Base-by-base conservation (phyloP, 2,113 vertebrate genomes). In the Cyprinus carpio region DNA sequence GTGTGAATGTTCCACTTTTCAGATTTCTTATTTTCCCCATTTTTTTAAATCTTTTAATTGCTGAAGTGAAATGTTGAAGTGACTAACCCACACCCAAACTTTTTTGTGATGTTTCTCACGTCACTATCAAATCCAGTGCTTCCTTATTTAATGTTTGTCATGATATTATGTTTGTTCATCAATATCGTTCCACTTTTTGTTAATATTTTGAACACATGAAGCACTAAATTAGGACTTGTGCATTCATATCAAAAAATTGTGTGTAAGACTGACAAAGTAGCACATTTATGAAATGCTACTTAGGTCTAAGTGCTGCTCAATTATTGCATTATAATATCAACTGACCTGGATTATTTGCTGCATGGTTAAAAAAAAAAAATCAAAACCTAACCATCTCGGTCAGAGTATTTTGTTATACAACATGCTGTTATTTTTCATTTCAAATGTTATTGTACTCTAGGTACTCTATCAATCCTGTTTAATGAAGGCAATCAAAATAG, bases 401-500 rank as follows among this genome's bases (percentile, higher is more conserved):
- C 25, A 56, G 85, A 86, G 62, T n/a, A 58, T 77, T 64, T 43
- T 88, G 89, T 88, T 87, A 60, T 85, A 91, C 88, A 91, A 93
- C 91, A 91, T 84, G 85, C 83, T 84, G 83, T 80, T 88, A 81
- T 86, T 88, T 83, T 89, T 86, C 75, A 77, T 87, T 20, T 79
- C 81, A 87, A 91, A 74, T 88, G 79, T 82, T 80, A 88, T 37
- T 72, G 85, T 37, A 37, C 34, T 37, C 4, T 83, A 88, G 93
- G 92, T 92, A 92, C 92, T 82, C 65, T 37, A 83, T 87, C 91
- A 89, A 88, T 90, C 78, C 83, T 89, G 80, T 75, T 91, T 69
- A 54, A 92, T 91, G 92, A 94, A 93, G 93, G 92, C 92, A 93
- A 93, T 93, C 92, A 90, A 87, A 40, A 69, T 27, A 86, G 62